Evolutionary conservation across 2,888 invertebrate species (phyloP), one percentile per base, ranked within the genome.

Genomic region (Helobdella robusta): DNA sequence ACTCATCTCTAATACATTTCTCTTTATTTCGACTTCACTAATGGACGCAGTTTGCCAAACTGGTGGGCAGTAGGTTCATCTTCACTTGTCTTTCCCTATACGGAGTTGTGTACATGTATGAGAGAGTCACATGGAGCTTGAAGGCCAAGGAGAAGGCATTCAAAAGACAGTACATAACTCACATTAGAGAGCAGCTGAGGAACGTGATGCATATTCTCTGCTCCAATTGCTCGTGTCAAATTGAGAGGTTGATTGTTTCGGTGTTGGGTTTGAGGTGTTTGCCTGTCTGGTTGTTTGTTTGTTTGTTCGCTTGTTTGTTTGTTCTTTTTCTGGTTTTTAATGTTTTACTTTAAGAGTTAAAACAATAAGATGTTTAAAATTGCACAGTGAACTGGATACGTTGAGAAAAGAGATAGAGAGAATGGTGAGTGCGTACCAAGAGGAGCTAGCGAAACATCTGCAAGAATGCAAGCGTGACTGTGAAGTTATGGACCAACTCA

Each of bases 191-290:
- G n/a, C 59, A 65, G 35, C 28, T 65, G 25, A 36, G 50, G 73
- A 86, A 93, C 79, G 94, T 95, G 77, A 92, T 95, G 2, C 94
- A 95, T 82, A 84, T 95, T 72, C 95, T 94, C 30, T 92, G 93
- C 66, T 89, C 93, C 64, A 95, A 95, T 82, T 94, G 94, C 82
- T 93, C 93, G 80, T 93, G 94, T 78, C 95, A 95, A 84, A 94
- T 93, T 20, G 75, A 79, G 64, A 78, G 78, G 78, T 78, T 70
- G 73, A 78, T 76, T 28, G n/a, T 4, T 54, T 46, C 18, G 46
- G 20, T 48, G 20, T 48, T 4, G 48, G 5, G 48, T 40, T 5
- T 4, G 50, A 5, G 6, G 5, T 8, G 50, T n/a, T 50, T n/a
- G 50, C 4, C 4, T n/a, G 5, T n/a, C 4, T 34, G 59, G 32